These are phyloP conservation scores for Cariama cristata DNA, from an alignment of 2,113 vertebrate genomes.

Conservation along the genomic window DNA sequence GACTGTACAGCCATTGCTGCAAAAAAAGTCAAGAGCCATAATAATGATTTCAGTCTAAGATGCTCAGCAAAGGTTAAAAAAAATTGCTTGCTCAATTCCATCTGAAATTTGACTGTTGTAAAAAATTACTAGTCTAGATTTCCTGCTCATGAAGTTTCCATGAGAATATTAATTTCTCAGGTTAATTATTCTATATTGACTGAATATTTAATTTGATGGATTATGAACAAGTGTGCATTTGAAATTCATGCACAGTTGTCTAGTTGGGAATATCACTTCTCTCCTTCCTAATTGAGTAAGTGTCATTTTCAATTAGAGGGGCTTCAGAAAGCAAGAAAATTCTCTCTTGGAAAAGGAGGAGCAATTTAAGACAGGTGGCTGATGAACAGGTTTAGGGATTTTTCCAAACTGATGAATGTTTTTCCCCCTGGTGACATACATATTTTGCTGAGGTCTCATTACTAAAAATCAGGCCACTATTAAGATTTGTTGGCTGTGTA, in stretches of 20 bases:
- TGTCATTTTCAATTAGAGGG: slow-evolving; percentile 46
- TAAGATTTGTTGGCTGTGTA: slow-evolving; percentile 69
- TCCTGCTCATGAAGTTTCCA: background rate
- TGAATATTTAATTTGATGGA: slow-evolving; percentile 58
- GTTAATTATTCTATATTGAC: slow-evolving; percentile 57
- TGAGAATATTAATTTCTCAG: slow-evolving; percentile 52
- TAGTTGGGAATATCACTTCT: slow-evolving; percentile 52
- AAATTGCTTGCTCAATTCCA: background rate
- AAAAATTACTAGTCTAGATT: background rate
- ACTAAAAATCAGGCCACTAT: slow-evolving; percentile 67
- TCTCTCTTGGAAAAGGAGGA: slow-evolving; percentile 47
- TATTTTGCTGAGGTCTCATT: slow-evolving; percentile 69
- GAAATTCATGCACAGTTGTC: slow-evolving; percentile 65
- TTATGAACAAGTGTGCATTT: slow-evolving; percentile 53
- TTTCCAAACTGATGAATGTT: slow-evolving; percentile 69
- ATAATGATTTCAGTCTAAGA: background rate
- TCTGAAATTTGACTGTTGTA: background rate
- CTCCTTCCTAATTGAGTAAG: slow-evolving; percentile 12
- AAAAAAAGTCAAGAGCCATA: background rate
- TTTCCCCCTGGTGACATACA: slow-evolving; percentile 50
- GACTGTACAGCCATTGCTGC: background rate
- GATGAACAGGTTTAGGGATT: slow-evolving; percentile 70
- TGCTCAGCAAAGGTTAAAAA: background rate
- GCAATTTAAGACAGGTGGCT: slow-evolving; percentile 66
- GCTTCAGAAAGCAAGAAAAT: slow-evolving; percentile 42